Base-by-base conservation (phyloP, 1,140 invertebrate species). In the Drosophila parvula region DNA sequence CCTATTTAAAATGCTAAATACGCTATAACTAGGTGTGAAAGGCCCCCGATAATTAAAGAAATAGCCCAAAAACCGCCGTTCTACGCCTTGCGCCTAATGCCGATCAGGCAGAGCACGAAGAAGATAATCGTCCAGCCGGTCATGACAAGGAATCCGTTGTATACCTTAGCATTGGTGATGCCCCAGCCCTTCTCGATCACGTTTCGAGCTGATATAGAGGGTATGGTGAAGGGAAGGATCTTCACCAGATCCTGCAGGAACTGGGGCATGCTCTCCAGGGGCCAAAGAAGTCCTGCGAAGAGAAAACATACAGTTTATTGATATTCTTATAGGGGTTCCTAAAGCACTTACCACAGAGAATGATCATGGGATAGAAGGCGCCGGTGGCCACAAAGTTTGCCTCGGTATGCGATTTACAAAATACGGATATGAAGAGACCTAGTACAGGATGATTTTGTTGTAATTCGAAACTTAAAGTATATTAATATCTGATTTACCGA, bases 351-450 rank as follows among this genome's bases (percentile, higher is more conserved):
- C 97, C 97, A 90, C 96, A 96, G 0, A 97, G 92, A 48, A 98
- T 90, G 62, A 98, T 94, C 92, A 97, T 95, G 0, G 97, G 97
- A 89, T 97, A 98, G 84, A 98, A 98, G 57, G 95, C 96, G 2
- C 97, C 97, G 0, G 96, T 95, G 6, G 96, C 94, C 18, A 97
- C 93, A 90, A 97, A 97, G 93, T 98, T 97, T 0, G 97, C 96
- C 62, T 96, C 93, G 0, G 94, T 95, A 76, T 97, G 96, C 38
- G 95, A 95, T 11, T 94, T 94, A 78, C 96, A 96, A 28, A 96
- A 91, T 0, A 96, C 93, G 0, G 97, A 98, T 40, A 98, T 95
- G 1, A 97, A 93, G 78, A 98, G 95, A 71, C 92, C 91, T 88
- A 28, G 0, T 30, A 4, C 0, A 5, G 41, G 0, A 14, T n/a